Evolutionary conservation across 2,888 invertebrate species (phyloP), one percentile per base, ranked within the genome.

Genomic region (Teleogryllus oceanicus): DNA sequence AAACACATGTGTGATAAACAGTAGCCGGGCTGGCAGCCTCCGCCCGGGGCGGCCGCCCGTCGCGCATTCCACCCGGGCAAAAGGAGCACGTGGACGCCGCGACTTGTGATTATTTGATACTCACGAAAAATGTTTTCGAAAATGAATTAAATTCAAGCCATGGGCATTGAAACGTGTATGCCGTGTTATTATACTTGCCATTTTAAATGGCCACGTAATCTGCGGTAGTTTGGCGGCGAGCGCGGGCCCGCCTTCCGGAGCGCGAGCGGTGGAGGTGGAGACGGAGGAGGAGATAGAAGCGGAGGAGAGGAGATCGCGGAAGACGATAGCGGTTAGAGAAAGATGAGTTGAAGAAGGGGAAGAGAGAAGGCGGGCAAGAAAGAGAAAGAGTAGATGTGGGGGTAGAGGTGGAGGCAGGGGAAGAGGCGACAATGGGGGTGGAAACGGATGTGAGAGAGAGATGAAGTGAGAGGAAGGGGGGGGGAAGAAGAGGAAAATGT

Each of bases 81-180:
- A 62, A 62, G 16, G 62, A 62, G n/a, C 62, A 62, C 62, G 62
- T 18, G 16, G 62, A 62, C 62, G 16, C 11, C 62, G 62, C n/a
- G 62, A 62, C 62, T 62, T 62, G 62, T 62, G 62, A 62, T 62
- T 62, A 62, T 62, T 62, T 62, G 62, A 62, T 62, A 62, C 16
- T 62, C 62, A 62, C 62, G 62, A 62, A 62, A 62, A 62, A 62
- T 62, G 24, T 62, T 78, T 16, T 74, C 11, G 24, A 51, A 78
- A 78, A n/a, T 50, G 78, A 78, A 37, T 78, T 37, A 78, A 37
- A 78, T 74, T 78, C 74, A 75, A 78, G 78, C 78, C 78, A 78
- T 74, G 49, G 78, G 78, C 78, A 78, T 78, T 37, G 62, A 62
- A 62, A 62, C 62, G n/a, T 62, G 62, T 10, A 62, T 62, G 62